Evolutionary conservation across 2,797 vertebrate genomes (phyloP), one percentile per base, ranked within the genome.

Genomic region (Sardinella longiceps): DNA sequence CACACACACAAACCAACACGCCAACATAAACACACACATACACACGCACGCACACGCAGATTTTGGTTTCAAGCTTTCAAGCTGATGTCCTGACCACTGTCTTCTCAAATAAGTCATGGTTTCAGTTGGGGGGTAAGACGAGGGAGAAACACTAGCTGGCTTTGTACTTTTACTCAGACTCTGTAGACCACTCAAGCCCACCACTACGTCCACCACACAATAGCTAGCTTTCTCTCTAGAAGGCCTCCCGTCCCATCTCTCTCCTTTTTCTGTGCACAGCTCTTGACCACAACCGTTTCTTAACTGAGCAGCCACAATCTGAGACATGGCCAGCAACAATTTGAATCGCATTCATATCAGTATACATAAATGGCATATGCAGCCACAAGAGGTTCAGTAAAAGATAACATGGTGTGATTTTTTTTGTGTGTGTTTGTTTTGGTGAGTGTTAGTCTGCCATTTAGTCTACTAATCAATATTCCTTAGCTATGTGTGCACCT

Each of bases 41-140:
- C 23, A 60, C n/a, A 28, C 23, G 25, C 58, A 60, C n/a, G 5
- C 6, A 60, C 58, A 60, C 25, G 1, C 28, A 63, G 23, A 25
- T 25, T 70, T 3, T 70, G 14, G 28, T 70, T 33, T 70, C 30
- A 18, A 74, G 88, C 77, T 70, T 33, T 70, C 30, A 18, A 74
- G 88, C 77, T 77, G 56, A 77, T 30, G 74, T 5, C 80, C 37
- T 60, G 60, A 45, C 14, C 39, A 11, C 60, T 84, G 66, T 82
- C 58, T 82, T 39, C 39, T 46, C 28, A 25, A 5, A 25, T 58
- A 60, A 25, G 23, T 60, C 33, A 33, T 15, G 12, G 63, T 14
- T 33, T 70, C 14, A 15, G 37, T 39, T 23, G 18, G 5, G 37
- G 70, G 15, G 18, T 74, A 74, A 37, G 30, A 37, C 63, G 18